Evolutionary conservation across 2,113 vertebrate genomes (phyloP).

Genomic region (Danionella cerebrum): DNA sequence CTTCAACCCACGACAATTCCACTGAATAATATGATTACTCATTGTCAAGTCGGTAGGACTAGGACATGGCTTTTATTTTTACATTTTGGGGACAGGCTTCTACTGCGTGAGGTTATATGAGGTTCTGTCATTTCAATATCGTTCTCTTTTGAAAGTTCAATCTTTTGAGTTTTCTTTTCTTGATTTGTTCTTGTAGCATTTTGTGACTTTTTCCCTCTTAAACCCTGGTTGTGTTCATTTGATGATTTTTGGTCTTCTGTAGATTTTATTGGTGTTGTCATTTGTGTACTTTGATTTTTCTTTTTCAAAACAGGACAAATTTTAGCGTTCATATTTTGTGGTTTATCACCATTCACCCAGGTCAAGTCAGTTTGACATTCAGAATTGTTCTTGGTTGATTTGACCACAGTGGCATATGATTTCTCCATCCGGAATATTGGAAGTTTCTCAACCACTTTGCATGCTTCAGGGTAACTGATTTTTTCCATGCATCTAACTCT

Average conservation of each 20-base stretch:
- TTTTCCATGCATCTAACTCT: neutral
- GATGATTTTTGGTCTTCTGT: neutral
- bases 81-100: neutral
- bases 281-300: neutral
- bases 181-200: neutral
- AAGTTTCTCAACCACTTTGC: neutral
- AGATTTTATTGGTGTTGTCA: neutral
- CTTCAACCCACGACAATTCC: neutral
- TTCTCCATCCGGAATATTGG: neutral
- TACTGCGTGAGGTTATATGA: neutral
- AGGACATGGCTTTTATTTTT: neutral
- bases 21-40: neutral
- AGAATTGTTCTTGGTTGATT: neutral
- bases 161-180: neutral
- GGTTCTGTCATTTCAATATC: conserved; percentile 1
- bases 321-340: neutral
- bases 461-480: neutral
- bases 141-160: neutral
- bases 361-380: neutral
- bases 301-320: neutral
- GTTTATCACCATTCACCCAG: neutral
- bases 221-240: neutral
- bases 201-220: neutral
- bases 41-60: neutral
- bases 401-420: neutral